Conservation (phyloP, 2,113 vertebrate genomes). For the Antennarius striatus region DNA sequence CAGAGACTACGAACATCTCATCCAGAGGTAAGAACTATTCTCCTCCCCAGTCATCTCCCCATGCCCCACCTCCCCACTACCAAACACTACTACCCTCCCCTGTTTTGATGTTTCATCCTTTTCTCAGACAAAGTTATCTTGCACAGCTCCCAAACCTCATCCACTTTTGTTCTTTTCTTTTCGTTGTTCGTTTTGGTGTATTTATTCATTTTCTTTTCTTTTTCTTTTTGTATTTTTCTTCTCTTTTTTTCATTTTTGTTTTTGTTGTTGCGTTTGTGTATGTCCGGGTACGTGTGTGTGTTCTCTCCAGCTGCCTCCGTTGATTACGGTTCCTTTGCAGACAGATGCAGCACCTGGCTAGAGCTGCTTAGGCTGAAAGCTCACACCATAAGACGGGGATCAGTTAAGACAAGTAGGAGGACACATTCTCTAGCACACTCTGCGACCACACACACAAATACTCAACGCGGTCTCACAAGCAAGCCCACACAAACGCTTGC, state of each 20-base stretch:
- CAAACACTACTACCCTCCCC: constrained; percentile 63
- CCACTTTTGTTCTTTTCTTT: constrained; percentile 82
- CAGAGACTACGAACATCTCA: constrained; percentile 83
- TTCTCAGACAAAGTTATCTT: constrained; percentile 80
- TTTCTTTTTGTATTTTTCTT: constrained; percentile 38
- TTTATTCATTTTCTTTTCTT: constrained; percentile 29
- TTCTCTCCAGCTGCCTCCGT: constrained; percentile 93
- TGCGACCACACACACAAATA: constrained; percentile 84
- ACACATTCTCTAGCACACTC: constrained; percentile 89
- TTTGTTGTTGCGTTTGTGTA: constrained; percentile 41
- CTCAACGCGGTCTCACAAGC: constrained; percentile 78
- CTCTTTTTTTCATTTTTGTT: constrained; percentile 79
- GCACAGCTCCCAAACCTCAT: constrained; percentile 86
- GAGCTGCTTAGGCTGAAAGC: constrained; percentile 99
- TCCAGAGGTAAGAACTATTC: constrained; percentile 86
- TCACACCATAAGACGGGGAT: constrained; percentile 99
- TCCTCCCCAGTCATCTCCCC: constrained; percentile 1
- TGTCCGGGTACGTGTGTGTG: constrained; percentile 54
- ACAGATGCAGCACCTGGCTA: constrained; percentile 99
- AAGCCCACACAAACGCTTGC: constrained; percentile 69
- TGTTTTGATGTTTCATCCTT: constrained; percentile 78
- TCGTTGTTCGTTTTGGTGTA: constrained; percentile 33
- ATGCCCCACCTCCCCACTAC: constrained; percentile 39
- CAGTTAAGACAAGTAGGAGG: constrained; percentile 99
- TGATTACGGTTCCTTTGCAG: constrained; percentile 99